Base-by-base conservation (phyloP, 2,113 vertebrate genomes). In the Vicugna pacos region DNA sequence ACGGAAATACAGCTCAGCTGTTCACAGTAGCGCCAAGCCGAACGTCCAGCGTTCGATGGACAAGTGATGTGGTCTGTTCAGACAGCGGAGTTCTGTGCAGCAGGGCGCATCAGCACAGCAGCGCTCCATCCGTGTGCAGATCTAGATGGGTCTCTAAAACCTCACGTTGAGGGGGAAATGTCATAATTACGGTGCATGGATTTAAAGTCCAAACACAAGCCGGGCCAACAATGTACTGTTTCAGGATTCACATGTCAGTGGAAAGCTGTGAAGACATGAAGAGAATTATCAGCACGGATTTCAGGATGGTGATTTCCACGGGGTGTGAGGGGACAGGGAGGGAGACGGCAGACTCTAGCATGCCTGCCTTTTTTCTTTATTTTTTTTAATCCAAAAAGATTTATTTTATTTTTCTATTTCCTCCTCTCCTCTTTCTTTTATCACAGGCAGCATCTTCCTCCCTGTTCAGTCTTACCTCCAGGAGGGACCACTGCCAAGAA, bases 261-360 rank as follows among this genome's bases (percentile, higher is more conserved):
- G 84, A 60, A 70, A 42, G 9, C 50, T 32, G 10, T 56, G 52
- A 56, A 42, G 22, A 42, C 48, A 13, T 28, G 62, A 70, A 42
- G 11, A 50, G 3, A n/a, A 46, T 35, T n/a, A 20, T 11, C 16
- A 52, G 54, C 38, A 67, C 0, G 16, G 8, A 22, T 5, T 46
- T 73, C 73, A 56, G 32, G 38, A 46, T 15, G 9, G 73, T 46
- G 22, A n/a, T 54, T 86, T 79, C 72, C 38, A 13, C 48, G 17
- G 56, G 42, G 11, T 82, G 3, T 3, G 26, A 46, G 76, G 35
- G 12, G 26, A 22, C 5, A 4, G 8, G 4, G 16, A 72, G 93
- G 95, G 91, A 92, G 97, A 95, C 67, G 80, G 76, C 67, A 38
- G 92, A 89, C 72, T 96, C 62, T 80, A 64, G 82, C 9, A 28